Conservation (phyloP, 2,888 invertebrate genomes). For the Clivina fossor region DNA sequence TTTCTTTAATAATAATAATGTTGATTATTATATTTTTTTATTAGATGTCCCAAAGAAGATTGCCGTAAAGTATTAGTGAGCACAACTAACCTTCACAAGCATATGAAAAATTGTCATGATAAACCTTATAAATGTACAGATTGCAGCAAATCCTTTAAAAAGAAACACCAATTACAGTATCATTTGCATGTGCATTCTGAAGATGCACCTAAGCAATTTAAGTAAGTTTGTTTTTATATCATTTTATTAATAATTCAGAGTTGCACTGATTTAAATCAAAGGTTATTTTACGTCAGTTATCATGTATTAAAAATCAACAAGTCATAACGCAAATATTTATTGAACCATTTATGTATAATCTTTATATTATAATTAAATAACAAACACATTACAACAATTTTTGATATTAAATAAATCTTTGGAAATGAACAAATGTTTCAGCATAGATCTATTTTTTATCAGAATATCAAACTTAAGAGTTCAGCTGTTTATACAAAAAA, state of each 20-base stretch:
- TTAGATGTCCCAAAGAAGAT: constrained; percentile 42
- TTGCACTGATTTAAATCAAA: too few relatives aligned
- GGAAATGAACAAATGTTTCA: too few relatives aligned
- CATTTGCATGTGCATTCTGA: constrained; percentile 38
- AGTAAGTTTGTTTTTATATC: constrained; percentile 33
- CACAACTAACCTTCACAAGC: constrained; percentile 9
- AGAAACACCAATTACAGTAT: constrained; percentile 11
- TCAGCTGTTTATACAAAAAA: too few relatives aligned
- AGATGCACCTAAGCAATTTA: constrained; percentile 40
- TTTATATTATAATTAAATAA: too few relatives aligned
- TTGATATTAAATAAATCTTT: too few relatives aligned
- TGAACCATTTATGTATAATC: too few relatives aligned
- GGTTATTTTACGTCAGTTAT: too few relatives aligned
- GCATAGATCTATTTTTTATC: too few relatives aligned
- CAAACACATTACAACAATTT: too few relatives aligned
- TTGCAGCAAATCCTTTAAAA: constrained; percentile 18
- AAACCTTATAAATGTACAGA: constrained; percentile 23
- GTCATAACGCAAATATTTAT: too few relatives aligned
- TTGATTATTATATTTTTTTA: neutral
- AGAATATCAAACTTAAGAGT: too few relatives aligned
- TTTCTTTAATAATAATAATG: neutral
- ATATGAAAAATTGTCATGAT: constrained; percentile 9
- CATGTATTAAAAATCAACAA: too few relatives aligned
- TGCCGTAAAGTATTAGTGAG: constrained; percentile 31
- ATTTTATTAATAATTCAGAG: neutral